phyloP scores from a whole-genome alignment of 2,113 vertebrate species.

The Edolisoma coerulescens region DNA sequence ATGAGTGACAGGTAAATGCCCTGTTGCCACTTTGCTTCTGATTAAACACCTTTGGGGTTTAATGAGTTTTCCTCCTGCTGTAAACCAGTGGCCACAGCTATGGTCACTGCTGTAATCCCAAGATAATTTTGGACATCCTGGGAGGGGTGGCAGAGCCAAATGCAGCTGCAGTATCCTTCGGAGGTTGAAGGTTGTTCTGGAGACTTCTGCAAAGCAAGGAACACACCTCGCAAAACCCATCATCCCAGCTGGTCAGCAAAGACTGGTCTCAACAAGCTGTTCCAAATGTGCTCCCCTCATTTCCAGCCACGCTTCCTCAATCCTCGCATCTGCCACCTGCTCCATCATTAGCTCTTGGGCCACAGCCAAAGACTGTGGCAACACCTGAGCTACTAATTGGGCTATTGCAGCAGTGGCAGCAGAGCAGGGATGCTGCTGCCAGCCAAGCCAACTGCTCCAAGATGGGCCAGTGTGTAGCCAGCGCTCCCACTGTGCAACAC shows the following conservation, averaged over 20 bases:
- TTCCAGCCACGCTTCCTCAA: background rate
- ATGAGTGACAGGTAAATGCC: background rate
- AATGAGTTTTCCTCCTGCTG: background rate
- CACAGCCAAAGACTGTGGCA: background rate
- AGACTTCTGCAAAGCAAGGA: background rate
- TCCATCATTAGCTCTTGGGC: conserved; percentile 26
- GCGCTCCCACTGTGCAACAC: rapidly evolving
- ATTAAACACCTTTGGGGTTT: background rate
- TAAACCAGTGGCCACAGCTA: background rate
- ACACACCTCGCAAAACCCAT: background rate
- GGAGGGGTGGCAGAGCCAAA: background rate
- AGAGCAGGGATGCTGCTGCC: background rate
- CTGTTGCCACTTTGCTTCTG: background rate
- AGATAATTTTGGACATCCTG: background rate
- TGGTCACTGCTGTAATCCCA: background rate
- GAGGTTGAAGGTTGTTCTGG: background rate
- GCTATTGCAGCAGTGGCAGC: background rate
- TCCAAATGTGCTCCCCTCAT: background rate
- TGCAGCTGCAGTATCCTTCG: background rate
- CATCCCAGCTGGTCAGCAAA: background rate
- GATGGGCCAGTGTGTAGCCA: rapidly evolving
- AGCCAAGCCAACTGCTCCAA: background rate
- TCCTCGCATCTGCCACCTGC: background rate
- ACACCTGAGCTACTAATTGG: conserved; percentile 11
- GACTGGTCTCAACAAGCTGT: background rate